Conservation (phyloP, 2,888 invertebrate species). For the Sisyra terminalis region DNA sequence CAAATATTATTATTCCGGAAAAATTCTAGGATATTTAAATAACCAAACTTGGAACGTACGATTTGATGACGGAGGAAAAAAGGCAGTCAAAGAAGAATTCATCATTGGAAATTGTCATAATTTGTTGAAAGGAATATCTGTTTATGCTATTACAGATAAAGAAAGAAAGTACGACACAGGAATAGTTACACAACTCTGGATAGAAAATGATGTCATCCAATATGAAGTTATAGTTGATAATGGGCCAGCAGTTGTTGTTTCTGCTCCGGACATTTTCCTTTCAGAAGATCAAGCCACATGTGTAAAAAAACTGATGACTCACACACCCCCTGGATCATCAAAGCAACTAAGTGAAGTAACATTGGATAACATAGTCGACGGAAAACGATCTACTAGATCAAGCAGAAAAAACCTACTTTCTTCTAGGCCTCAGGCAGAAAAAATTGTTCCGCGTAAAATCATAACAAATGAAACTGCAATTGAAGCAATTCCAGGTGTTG, state of each 20-base stretch:
- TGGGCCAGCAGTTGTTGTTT: constrained; percentile 32
- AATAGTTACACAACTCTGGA: constrained; percentile 30
- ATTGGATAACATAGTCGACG: constrained; percentile 32
- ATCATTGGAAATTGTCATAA: constrained; percentile 31
- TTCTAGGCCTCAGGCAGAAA: constrained; percentile 28
- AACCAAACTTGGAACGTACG: constrained; percentile 41
- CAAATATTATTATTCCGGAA: constrained; percentile 48
- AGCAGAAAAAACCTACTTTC: constrained; percentile 29
- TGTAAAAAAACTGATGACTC: constrained; percentile 22
- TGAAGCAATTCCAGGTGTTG: constrained; percentile 31
- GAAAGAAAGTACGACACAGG: constrained; percentile 34
- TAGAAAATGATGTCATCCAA: constrained; percentile 29
- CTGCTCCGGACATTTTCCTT: constrained; percentile 34
- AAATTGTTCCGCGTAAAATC: constrained; percentile 4
- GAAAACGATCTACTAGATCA: constrained; percentile 22
- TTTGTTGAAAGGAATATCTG: constrained; percentile 34
- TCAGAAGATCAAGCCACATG: constrained; percentile 37
- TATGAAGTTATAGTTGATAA: constrained; percentile 20
- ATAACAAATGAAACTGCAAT: constrained; percentile 20
- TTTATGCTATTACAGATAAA: constrained; percentile 35
- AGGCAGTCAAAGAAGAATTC: constrained; percentile 39
- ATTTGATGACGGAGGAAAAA: constrained; percentile 45
- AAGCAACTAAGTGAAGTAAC: constrained; percentile 16
- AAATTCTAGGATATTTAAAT: constrained; percentile 35
- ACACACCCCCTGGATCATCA: constrained; percentile 7